Conservation (phyloP, 1,140 invertebrate species). For the Metaphire vulgaris region DNA sequence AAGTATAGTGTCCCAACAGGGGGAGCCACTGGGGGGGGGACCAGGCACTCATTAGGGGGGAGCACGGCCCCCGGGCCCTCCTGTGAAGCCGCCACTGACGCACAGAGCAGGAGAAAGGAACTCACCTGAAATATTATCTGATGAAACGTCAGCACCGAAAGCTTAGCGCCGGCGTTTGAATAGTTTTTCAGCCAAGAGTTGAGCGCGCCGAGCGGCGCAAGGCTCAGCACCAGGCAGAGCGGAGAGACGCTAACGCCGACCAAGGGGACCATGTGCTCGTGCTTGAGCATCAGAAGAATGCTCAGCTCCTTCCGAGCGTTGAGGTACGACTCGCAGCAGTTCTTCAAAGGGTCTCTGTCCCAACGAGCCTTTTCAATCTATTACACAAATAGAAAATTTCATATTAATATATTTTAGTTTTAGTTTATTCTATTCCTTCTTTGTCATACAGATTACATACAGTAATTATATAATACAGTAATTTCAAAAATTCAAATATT, state of each 20-base stretch:
- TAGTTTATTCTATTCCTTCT: too few species aligned
- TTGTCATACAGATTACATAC: too few species aligned
- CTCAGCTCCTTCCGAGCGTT: slow-evolving; percentile 87
- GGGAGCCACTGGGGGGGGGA: too few species aligned
- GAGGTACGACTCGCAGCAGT: slow-evolving; percentile 79
- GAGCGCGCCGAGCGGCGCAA: slow-evolving; percentile 85
- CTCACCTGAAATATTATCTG: slow-evolving; percentile 69
- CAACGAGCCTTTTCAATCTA: slow-evolving; percentile 62
- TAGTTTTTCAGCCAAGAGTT: slow-evolving; percentile 75
- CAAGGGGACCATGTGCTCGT: slow-evolving; percentile 85
- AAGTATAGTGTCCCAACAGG: too few species aligned
- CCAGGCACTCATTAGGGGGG: too few species aligned
- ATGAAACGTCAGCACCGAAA: slow-evolving; percentile 73
- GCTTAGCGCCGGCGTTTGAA: slow-evolving; percentile 68
- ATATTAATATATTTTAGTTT: too few species aligned
- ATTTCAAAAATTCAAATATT: too few species aligned
- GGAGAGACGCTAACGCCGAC: slow-evolving; percentile 66
- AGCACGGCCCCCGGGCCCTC: too few species aligned
- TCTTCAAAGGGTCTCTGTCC: slow-evolving; percentile 25
- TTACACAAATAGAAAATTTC: slow-evolving; percentile 43
- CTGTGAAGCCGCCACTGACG: too few species aligned
- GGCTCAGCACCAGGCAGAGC: slow-evolving; percentile 78
- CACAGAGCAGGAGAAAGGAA: too few species aligned
- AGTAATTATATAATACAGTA: too few species aligned
- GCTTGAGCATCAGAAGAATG: slow-evolving; percentile 75